Evolutionary conservation across 2,113 vertebrate species (phyloP).

Genomic region (Oncorhynchus gorbuscha): DNA sequence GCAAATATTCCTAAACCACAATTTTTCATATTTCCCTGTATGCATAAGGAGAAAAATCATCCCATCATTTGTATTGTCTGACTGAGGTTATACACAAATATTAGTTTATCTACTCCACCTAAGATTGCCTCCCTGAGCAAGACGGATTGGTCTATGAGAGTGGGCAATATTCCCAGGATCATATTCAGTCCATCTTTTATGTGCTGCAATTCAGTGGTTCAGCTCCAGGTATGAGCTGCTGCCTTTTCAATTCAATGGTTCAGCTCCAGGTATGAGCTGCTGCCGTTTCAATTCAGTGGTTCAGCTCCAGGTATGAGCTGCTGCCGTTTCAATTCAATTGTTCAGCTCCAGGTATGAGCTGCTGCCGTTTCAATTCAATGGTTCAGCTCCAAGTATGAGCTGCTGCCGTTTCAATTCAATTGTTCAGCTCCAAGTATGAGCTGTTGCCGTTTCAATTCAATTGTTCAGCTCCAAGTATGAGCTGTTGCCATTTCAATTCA

Average conservation of each 20-base stretch:
- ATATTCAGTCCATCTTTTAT: conserved; percentile 94
- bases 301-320: too few relatives aligned
- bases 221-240: conserved; percentile 68
- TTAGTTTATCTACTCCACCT: conserved; percentile 97
- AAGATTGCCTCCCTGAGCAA: conserved; percentile 94
- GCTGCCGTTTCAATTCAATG: conserved; percentile 66
- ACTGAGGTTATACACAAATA: conserved; percentile 99
- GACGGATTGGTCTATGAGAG: conserved; percentile 92
- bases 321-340: too few relatives aligned
- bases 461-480: too few relatives aligned
- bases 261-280: conserved; percentile 67
- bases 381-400: conserved; percentile 67
- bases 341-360: conserved; percentile 70
- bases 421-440: conserved; percentile 68
- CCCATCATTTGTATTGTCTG: conserved; percentile 98
- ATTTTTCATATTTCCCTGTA: conserved; percentile 99
- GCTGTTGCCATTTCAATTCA: too few relatives aligned
- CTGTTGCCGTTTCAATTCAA: not conserved
- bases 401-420: conserved; percentile 69
- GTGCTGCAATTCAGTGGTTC: conserved; percentile 74
- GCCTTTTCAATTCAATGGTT: conserved; percentile 70
- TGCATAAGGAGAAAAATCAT: conserved; percentile 99
- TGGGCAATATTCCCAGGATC: conserved; percentile 91
- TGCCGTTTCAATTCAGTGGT: too few relatives aligned
- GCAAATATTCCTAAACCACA: conserved; percentile 95